Evolutionary conservation across 2,888 invertebrate genomes (phyloP).

Genomic region (Xestia xanthographa): DNA sequence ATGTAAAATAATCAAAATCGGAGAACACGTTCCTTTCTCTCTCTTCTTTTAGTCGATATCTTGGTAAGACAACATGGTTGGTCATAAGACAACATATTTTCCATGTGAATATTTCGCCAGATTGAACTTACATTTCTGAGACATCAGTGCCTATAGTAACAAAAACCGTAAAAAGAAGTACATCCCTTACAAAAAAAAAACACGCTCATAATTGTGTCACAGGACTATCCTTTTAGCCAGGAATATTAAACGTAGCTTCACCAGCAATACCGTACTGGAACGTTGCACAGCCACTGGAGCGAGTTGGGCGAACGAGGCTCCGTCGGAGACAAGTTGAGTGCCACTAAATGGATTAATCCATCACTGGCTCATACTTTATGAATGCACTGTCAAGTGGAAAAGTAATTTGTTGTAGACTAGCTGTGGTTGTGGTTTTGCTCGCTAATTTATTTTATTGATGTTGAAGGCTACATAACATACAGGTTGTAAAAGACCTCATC

Average conservation of each 20-base stretch:
- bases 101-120: not conserved
- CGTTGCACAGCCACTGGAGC: constrained; percentile 22
- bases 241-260: not conserved
- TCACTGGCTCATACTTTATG: constrained; percentile 71
- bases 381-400: constrained; percentile 64
- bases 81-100: not conserved
- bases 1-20: too few species aligned
- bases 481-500: too few species aligned
- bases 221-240: not conserved
- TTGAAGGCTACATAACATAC: too few species aligned
- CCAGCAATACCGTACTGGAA: constrained; percentile 15
- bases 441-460: constrained; percentile 8
- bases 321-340: constrained; percentile 57
- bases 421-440: not conserved
- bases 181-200: not conserved
- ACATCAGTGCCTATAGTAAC: not conserved
- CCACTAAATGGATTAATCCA: constrained; percentile 73
- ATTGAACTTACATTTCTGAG: not conserved
- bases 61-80: too few species aligned
- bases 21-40: too few species aligned
- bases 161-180: not conserved
- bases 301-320: constrained; percentile 36
- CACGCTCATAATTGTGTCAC: not conserved
- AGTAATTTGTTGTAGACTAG: constrained; percentile 41
- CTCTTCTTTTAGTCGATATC: too few species aligned